These are phyloP conservation scores for Drosophila rufa DNA, from an alignment of 1,140 invertebrate species.

Conservation along the genomic window DNA sequence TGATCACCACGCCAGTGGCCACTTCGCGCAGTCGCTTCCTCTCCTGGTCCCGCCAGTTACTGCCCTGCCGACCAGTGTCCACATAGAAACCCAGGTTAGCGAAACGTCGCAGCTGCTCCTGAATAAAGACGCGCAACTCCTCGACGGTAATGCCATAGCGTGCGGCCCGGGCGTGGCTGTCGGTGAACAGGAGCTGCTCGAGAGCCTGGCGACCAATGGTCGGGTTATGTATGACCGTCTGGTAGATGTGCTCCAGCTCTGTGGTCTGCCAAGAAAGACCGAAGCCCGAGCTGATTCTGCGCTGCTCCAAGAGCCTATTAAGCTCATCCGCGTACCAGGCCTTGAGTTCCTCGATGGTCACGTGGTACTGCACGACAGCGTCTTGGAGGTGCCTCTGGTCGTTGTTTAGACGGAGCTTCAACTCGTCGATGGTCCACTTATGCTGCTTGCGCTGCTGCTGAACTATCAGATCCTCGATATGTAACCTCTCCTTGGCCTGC, in stretches of 20 bases:
- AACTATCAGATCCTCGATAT: conserved; percentile 72
- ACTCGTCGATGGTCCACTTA: conserved; percentile 75
- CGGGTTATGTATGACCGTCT: conserved; percentile 47
- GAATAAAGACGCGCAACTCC: conserved; percentile 63
- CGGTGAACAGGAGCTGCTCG: conserved; percentile 51
- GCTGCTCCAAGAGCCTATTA: conserved; percentile 56
- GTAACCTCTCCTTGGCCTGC: conserved; percentile 58
- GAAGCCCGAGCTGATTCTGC: conserved; percentile 47
- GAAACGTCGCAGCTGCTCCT: conserved; percentile 59
- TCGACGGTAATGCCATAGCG: conserved; percentile 68
- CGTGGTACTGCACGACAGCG: conserved; percentile 62
- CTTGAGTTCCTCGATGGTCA: conserved; percentile 69
- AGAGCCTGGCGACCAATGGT: conserved; percentile 32
- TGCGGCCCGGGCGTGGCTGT: conserved; percentile 21
- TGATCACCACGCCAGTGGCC: conserved; percentile 62
- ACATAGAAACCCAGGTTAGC: conserved; percentile 58
- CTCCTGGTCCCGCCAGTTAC: conserved; percentile 70
- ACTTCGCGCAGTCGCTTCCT: conserved; percentile 61
- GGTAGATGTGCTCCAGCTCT: conserved; percentile 68
- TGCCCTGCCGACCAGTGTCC: conserved; percentile 23
- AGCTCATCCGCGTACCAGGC: conserved; percentile 72
- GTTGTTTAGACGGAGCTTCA: conserved; percentile 56
- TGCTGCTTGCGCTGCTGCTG: conserved; percentile 65
- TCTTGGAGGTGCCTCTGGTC: conserved; percentile 67
- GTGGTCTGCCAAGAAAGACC: conserved; percentile 57